Percentiles rank a stretch among this genome's conserved stretches.
These are phyloP conservation scores for Drosophila pachea DNA, from an alignment of 1,140 invertebrate genomes.

Conservation along the genomic window DNA sequence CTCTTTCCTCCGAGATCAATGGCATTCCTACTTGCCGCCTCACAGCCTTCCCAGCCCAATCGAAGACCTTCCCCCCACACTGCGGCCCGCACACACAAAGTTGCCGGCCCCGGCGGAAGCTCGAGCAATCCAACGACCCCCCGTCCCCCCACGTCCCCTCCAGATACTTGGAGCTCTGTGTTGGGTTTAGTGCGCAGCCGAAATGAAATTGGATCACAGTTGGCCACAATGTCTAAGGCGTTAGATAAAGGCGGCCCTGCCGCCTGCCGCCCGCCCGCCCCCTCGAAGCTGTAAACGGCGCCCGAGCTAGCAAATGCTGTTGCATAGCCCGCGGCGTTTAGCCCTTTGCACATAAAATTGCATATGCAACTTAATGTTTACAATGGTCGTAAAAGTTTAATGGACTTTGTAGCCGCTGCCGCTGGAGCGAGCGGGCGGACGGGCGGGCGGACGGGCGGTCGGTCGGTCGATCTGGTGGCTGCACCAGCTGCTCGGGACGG, in stretches of 20 bases:
- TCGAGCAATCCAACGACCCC: slow-evolving; percentile 25
- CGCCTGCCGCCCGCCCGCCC: background rate
- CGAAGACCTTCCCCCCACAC: too few species aligned
- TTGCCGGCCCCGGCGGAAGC: too few species aligned
- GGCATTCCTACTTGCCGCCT: too few species aligned
- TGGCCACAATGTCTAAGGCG: slow-evolving; percentile 51
- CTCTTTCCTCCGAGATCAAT: too few species aligned
- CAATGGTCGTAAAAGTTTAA: slow-evolving; percentile 71
- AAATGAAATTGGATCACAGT: slow-evolving; percentile 42
- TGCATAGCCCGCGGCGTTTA: slow-evolving; percentile 42
- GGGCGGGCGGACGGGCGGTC: background rate
- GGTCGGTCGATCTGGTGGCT: too few species aligned
- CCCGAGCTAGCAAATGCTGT: slow-evolving; percentile 44
- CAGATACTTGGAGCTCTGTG: slow-evolving; percentile 14
- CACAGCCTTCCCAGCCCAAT: too few species aligned
- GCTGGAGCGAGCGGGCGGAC: too few species aligned
- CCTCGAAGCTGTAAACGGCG: slow-evolving; percentile 47
- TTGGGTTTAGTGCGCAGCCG: background rate
- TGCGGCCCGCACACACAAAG: too few species aligned
- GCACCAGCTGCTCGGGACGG: too few species aligned
- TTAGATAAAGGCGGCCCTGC: slow-evolving; percentile 13
- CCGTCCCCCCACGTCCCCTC: slow-evolving; percentile 21
- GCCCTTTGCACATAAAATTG: slow-evolving; percentile 61
- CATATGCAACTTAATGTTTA: slow-evolving; percentile 73
- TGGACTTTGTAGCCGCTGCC: slow-evolving; percentile 54